Conservation (phyloP, 1,140 invertebrate genomes). For the Drosophila persimilis region DNA sequence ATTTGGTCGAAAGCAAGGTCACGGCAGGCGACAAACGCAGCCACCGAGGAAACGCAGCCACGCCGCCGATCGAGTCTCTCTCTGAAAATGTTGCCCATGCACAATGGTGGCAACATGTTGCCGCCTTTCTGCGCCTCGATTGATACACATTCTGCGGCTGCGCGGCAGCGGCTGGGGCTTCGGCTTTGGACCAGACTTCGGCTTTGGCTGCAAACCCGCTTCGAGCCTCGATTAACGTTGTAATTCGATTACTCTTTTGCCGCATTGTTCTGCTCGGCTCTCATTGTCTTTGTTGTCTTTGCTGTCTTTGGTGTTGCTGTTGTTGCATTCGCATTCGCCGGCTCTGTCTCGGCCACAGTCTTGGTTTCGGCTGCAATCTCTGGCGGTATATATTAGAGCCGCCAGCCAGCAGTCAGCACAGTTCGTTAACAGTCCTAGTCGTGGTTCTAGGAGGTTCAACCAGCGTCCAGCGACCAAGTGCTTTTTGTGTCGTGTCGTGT, state of each 20-base stretch:
- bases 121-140: slow-evolving; percentile 20
- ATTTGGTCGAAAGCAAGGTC: slow-evolving; percentile 71
- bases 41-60: slow-evolving; percentile 12
- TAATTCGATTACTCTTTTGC: slow-evolving; percentile 76
- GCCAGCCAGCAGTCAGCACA: slow-evolving; percentile 73
- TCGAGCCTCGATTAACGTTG: slow-evolving; percentile 74
- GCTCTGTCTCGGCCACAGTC: slow-evolving; percentile 34
- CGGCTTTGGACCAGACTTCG: slow-evolving; percentile 37
- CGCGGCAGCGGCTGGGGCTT: slow-evolving; percentile 15
- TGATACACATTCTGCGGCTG: slow-evolving; percentile 57
- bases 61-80: not conserved
- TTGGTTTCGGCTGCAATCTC: slow-evolving; percentile 37
- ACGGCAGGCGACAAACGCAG: slow-evolving; percentile 64
- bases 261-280: slow-evolving; percentile 73
- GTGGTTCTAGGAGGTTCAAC: slow-evolving; percentile 83
- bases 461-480: slow-evolving; percentile 65
- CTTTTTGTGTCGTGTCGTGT: slow-evolving; percentile 56
- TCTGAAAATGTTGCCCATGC: slow-evolving; percentile 39
- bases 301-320: slow-evolving; percentile 17
- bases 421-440: slow-evolving; percentile 83
- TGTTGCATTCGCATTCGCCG: slow-evolving; percentile 35
- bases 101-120: slow-evolving; percentile 49
- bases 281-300: slow-evolving; percentile 39
- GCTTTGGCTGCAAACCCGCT: slow-evolving; percentile 64
- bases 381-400: slow-evolving; percentile 80